Evolutionary conservation across 2,888 invertebrate species (phyloP), one percentile per base, ranked within the genome.

Genomic region (Hydropsyche betteni): DNA sequence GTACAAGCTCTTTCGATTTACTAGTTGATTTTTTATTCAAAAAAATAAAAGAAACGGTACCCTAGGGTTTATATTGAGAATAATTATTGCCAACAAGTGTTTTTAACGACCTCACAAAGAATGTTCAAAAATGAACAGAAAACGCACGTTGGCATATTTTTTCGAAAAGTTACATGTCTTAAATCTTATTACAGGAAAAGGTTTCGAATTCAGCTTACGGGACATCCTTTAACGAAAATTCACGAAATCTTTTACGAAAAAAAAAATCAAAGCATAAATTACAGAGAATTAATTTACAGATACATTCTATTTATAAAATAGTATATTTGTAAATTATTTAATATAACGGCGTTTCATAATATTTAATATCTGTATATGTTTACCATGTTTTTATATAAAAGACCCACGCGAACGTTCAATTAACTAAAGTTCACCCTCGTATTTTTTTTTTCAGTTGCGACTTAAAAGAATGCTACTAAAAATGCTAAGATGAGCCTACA

Each of bases 31-130:
- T 44, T 44, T 44, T 44, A 44, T 24, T 24, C 44, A 10, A 44
- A 4, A 44, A 44, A 44, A 10, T 44, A 8, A 44, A 44, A 4
- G 10, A 6, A 8, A 6, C 44, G 44, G 10, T n/a, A 1, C 2
- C 14, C 24, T 24, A 24, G 24, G 24, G 24, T 24, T 24, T 24
- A 34, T 24, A 34, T 8, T 68, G 38, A 51, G 7, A 16, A 53
- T 70, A 70, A 53, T 70, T 70, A 70, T 70, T 36, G 53, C 70
- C 14, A 53, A 53, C 70, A 53, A 70, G 70, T 70, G 70, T 70
- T 72, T 72, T 58, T 58, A 72, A 72, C 72, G 58, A 72, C 61
- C 51, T 34, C 34, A 61, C 38, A 38, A 14, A 58, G 72, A 72
- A 72, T 72, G 72, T 55, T 12, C 61, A 72, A 58, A 72, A 72